Percentiles rank a stretch among this genome's conserved stretches.
Evolutionary conservation across 2,888 invertebrate genomes (phyloP).

Genomic region (Gastrophysa polygoni): DNA sequence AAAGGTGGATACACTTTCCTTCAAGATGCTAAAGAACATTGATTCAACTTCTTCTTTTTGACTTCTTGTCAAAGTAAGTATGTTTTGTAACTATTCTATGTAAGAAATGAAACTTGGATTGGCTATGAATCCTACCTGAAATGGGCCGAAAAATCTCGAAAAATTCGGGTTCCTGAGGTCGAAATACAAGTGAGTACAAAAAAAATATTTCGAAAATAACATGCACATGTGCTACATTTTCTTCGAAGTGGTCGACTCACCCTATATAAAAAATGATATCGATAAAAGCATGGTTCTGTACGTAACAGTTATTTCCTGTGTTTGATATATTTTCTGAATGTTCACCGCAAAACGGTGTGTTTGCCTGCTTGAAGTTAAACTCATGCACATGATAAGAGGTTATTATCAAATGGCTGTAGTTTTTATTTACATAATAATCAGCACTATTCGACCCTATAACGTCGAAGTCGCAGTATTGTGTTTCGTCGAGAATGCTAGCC

Average conservation of each 20-base stretch:
- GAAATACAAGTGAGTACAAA: no score
- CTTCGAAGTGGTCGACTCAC: not conserved
- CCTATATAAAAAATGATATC: not conserved
- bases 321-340: constrained; percentile 19
- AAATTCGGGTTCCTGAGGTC: no score
- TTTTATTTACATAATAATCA: constrained; percentile 42
- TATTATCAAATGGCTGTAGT: constrained; percentile 37
- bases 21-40: no score
- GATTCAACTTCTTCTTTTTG: no score
- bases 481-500: constrained; percentile 18
- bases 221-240: no score
- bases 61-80: no score
- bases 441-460: constrained; percentile 33
- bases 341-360: constrained; percentile 23
- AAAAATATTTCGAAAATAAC: no score
- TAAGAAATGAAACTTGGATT: no score
- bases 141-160: no score
- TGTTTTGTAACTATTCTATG: no score
- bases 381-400: constrained; percentile 35
- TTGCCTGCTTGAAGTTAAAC: constrained; percentile 20
- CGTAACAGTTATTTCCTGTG: constrained; percentile 17
- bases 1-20: no score
- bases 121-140: no score
- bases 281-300: constrained; percentile 15
- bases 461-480: constrained; percentile 27